Base-by-base conservation (phyloP, 2,888 invertebrate species). In the Aleiodes leptofemur region DNA sequence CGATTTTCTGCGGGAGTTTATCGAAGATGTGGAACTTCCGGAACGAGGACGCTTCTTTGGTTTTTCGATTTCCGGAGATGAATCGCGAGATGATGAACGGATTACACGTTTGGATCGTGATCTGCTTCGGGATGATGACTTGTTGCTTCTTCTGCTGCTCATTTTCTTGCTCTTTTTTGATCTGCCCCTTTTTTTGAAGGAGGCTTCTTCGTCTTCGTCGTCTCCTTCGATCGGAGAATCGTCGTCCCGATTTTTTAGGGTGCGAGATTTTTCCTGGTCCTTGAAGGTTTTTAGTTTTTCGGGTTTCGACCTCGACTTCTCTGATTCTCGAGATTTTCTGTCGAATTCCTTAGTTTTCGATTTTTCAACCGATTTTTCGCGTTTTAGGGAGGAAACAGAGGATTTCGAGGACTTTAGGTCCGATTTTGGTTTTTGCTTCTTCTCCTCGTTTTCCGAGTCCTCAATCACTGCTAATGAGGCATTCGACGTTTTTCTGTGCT, bases 71-170 rank as follows among this genome's bases (percentile, higher is more conserved):
- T 77, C 78, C 0, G 77, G 72, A 6, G 78, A 77, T 4, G 51
- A 23, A 6, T 77, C 78, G 11, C 78, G 78, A 0, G 80, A 78
- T 13, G 31, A 66, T 8, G 78, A 70, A 57, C 76, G 64, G 13
- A 31, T 55, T 2, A 59, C 71, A 8, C 76, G 74, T 51, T 75
- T 79, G 6, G 70, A 69, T 38, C 71, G 55, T 3, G 72, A 72
- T 31, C 64, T 38, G 34, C 69, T 71, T n/a, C 76, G 38, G 3
- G 68, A 57, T 6, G 64, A n/a, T n/a, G 31, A 38, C 78, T 66
- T 38, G 11, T 23, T 74, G 8, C 64, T 74, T 23, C 74, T 72
- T 14, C 50, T 59, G 16, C 50, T 59, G 16, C 66, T 38, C 2
- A 14, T 23, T 48, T 57, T 68, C 57, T 57, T 23, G 71, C 56